These are phyloP conservation scores for Agrypnus murinus DNA, from an alignment of 2,888 invertebrate genomes.

Conservation along the genomic window DNA sequence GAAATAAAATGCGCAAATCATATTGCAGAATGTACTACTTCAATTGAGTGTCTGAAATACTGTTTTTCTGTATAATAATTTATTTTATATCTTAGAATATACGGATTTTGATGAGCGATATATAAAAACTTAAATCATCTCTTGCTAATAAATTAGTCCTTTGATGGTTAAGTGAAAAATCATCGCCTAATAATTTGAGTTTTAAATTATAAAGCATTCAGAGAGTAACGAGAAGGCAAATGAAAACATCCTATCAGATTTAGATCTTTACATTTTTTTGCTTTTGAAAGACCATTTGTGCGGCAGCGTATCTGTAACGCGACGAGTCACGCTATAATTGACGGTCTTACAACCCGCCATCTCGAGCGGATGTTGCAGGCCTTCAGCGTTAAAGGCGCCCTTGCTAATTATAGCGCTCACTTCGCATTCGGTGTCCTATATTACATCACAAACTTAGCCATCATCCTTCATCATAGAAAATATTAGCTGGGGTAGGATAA, in stretches of 20 bases:
- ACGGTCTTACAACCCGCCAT: slow-evolving; percentile 35
- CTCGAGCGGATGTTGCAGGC: slow-evolving; percentile 34
- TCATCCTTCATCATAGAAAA: slow-evolving; percentile 14
- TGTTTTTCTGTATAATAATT: no score
- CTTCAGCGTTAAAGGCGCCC: slow-evolving; percentile 38
- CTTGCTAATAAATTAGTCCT: no score
- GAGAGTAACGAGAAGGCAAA: slow-evolving; percentile 2
- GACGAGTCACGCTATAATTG: slow-evolving; percentile 32
- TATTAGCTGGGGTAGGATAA: background rate
- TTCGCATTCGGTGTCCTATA: slow-evolving; percentile 28
- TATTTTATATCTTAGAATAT: no score
- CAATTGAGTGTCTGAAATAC: no score
- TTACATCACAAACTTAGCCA: slow-evolving; percentile 23
- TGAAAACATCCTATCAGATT: slow-evolving; percentile 21
- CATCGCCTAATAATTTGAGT: no score
- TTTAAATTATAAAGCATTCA: background rate
- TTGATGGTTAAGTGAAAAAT: no score
- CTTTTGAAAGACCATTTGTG: slow-evolving; percentile 18
- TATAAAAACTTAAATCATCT: no score
- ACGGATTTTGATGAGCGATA: no score
- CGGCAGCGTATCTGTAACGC: slow-evolving; percentile 29
- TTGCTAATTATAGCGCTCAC: slow-evolving; percentile 33
- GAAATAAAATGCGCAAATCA: no score
- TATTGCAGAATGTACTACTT: no score
- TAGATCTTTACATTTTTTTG: slow-evolving; percentile 27